These are phyloP conservation scores for Drosophila subquinaria DNA, from an alignment of 2,888 invertebrate genomes.

Conservation along the genomic window DNA sequence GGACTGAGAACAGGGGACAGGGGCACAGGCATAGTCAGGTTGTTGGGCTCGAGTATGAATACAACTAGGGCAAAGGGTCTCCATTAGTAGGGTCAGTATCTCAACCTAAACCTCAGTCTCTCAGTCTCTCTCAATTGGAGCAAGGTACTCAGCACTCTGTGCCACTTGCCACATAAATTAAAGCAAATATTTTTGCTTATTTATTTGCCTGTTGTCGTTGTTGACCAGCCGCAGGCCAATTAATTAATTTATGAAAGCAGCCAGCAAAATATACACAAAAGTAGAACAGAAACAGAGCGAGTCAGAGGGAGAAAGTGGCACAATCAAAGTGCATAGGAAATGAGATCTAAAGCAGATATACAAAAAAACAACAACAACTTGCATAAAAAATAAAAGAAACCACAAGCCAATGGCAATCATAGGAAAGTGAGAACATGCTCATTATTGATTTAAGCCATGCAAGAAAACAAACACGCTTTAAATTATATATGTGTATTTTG, in stretches of 20 bases:
- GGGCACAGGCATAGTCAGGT: slow-evolving; percentile 17
- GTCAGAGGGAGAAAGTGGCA: slow-evolving; percentile 25
- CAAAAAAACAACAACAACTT: slow-evolving; percentile 12
- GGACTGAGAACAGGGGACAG: not conserved
- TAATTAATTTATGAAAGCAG: slow-evolving; percentile 78
- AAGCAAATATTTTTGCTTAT: slow-evolving; percentile 77
- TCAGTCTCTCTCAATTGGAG: slow-evolving; percentile 17
- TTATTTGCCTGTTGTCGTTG: slow-evolving; percentile 66
- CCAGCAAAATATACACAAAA: slow-evolving; percentile 58
- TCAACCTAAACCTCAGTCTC: slow-evolving; percentile 9
- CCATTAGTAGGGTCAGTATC: slow-evolving; percentile 11
- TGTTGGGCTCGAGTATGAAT: slow-evolving; percentile 8
- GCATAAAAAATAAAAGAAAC: slow-evolving; percentile 5
- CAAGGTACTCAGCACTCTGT: slow-evolving; percentile 10
- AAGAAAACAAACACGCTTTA: not conserved
- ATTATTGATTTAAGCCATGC: not conserved
- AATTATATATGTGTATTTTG: not conserved
- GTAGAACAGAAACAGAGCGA: slow-evolving; percentile 16
- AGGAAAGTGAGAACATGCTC: slow-evolving; percentile 3
- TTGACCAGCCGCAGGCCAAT: slow-evolving; percentile 74
- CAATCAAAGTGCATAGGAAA: slow-evolving; percentile 68
- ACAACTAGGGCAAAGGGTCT: slow-evolving; percentile 55
- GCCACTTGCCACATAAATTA: slow-evolving; percentile 64
- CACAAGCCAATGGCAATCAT: slow-evolving; percentile 3
- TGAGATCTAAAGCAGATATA: slow-evolving; percentile 37